Percentiles rank a stretch among this genome's conserved stretches.
phyloP scores from a whole-genome alignment of 2,797 vertebrate species.

The Anolis apletophallus region DNA sequence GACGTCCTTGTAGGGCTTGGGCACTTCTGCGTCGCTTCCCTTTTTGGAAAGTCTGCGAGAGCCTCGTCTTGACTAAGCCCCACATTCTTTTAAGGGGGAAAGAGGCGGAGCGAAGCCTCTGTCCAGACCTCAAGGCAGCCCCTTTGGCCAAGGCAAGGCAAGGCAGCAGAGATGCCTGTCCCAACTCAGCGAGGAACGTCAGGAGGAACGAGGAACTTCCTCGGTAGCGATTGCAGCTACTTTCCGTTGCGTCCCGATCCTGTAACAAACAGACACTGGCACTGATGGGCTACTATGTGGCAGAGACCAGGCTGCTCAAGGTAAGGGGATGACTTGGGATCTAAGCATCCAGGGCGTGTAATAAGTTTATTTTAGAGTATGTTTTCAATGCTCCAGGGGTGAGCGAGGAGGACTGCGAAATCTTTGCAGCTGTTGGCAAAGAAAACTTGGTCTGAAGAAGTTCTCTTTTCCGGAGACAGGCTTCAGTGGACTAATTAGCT shows the following conservation, averaged over 20 bases:
- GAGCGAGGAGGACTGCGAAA: conserved; percentile 4
- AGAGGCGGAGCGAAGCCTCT: too few relatives aligned
- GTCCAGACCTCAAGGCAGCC: not conserved
- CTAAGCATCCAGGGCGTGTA: too few relatives aligned
- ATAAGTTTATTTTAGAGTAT: not conserved
- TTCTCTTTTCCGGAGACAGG: conserved; percentile 37
- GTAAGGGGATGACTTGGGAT: not conserved
- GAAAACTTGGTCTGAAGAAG: conserved; percentile 66
- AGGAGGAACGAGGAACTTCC: rapidly evolving
- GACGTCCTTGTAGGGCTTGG: too few relatives aligned
- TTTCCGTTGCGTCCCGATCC: not conserved
- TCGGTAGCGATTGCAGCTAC: not conserved
- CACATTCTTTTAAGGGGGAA: not conserved
- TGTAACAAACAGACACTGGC: not conserved
- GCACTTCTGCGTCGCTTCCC: not conserved
- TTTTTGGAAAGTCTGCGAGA: not conserved
- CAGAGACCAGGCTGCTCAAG: not conserved
- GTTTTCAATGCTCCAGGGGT: too few relatives aligned
- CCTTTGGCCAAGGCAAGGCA: too few relatives aligned
- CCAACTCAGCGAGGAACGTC: too few relatives aligned
- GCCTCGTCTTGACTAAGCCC: too few relatives aligned
- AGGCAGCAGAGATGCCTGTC: not conserved
- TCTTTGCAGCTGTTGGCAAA: conserved; percentile 34
- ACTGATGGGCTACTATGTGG: not conserved
- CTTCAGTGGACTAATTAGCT: conserved; percentile 5